These are phyloP conservation scores for Pachypeltis micranthus DNA, from an alignment of 1,140 invertebrate genomes.

Conservation along the genomic window DNA sequence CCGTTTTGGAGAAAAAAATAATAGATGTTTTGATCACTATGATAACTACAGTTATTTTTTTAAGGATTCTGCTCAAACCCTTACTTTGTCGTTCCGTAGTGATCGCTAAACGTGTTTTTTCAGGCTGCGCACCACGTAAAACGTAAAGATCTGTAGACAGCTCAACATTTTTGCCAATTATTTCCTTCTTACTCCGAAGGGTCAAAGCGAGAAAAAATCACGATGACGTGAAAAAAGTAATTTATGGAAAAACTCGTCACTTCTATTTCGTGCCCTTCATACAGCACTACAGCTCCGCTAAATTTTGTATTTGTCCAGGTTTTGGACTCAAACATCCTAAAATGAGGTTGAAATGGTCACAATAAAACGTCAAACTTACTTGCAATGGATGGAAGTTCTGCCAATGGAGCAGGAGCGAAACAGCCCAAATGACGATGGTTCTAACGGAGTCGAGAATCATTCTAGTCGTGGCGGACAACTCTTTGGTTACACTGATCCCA, in stretches of 20 bases:
- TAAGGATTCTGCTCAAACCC: too few relatives aligned
- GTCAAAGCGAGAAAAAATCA: too few relatives aligned
- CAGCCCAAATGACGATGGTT: conserved; percentile 79
- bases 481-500: conserved; percentile 90
- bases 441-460: conserved; percentile 85
- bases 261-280: background rate
- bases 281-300: background rate
- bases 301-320: background rate
- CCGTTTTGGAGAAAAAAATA: too few relatives aligned
- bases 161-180: too few relatives aligned
- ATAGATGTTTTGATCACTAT: too few relatives aligned
- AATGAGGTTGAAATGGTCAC: background rate
- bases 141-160: too few relatives aligned
- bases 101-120: too few relatives aligned
- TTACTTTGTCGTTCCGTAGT: too few relatives aligned
- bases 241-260: background rate
- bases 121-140: too few relatives aligned
- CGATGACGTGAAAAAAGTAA: background rate
- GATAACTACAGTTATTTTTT: too few relatives aligned
- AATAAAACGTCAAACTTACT: conserved; percentile 35
- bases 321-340: background rate
- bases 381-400: conserved; percentile 72
- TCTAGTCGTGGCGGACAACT: conserved; percentile 79
- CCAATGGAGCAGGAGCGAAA: conserved; percentile 60
- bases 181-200: too few relatives aligned